Evolutionary conservation across 2,113 vertebrate species (phyloP), one percentile per base, ranked within the genome.

Genomic region (Mungos mungo): DNA sequence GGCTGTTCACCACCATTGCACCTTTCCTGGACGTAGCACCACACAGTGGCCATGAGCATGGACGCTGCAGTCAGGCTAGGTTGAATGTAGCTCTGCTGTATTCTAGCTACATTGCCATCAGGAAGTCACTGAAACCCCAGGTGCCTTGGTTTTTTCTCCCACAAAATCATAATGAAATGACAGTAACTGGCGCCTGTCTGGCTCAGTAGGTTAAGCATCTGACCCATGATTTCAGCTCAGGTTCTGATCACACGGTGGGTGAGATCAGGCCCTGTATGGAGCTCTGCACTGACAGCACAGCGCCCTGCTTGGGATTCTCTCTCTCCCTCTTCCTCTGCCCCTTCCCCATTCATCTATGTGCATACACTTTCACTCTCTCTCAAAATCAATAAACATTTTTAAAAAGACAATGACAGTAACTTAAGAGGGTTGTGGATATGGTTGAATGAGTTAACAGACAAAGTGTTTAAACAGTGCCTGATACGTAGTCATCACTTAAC

Each of bases 31-130:
- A 77, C 66, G 27, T 2, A 77, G 38, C 5, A 63, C 27, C 31
- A 14, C 1, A 1, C 10, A 72, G 57, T 18, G 54, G n/a, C 10
- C 11, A 1, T 2, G 29, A 41, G 41, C 19, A 8, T 33, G n/a
- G 35, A 16, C 11, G 33, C 38, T 69, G 69, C 50, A 63, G 38
- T 54, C 50, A 41, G 41, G 63, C 1, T 0, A 10, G 21, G 15
- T 1, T 2, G 7, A 90, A 33, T 25, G 29, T 21, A 50, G n/a
- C 8, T 63, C 33, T 77, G 41, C 27, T 16, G 1, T 3, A 15
- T 41, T 47, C 85, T 76, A n/a, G 65, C 45, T 57, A 19, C 21
- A 5, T 13, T 2, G 5, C 52, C 45, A 41, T 5, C 9, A 29
- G 29, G 18, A 74, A 90, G 65, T 63, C 41, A 21, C 25, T 18